phyloP scores from a whole-genome alignment of 2,797 vertebrate species.

The Glyptemys insculpta region DNA sequence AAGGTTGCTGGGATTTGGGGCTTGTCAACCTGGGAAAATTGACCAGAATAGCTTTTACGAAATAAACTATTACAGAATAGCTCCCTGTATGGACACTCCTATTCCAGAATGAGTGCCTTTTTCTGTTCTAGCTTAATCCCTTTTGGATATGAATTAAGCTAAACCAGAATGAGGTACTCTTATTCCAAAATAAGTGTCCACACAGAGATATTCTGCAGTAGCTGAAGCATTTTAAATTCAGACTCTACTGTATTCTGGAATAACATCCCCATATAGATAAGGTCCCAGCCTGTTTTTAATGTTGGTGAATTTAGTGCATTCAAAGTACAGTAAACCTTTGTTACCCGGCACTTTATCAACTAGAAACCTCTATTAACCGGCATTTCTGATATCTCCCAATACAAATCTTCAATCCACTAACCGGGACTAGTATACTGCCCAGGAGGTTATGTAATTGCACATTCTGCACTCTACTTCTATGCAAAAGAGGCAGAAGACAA shows the following conservation, averaged over 20 bases:
- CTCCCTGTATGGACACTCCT: background rate
- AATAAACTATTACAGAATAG: background rate
- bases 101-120: background rate
- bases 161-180: accelerated
- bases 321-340: background rate
- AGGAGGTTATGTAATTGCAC: no score
- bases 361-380: no score
- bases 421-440: no score
- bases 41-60: background rate
- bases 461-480: no score
- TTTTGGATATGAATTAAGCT: background rate
- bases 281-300: background rate
- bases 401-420: no score
- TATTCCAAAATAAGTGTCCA: background rate
- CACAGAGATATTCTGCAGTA: background rate
- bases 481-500: no score
- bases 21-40: background rate
- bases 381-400: no score
- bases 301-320: background rate
- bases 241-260: background rate
- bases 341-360: no score
- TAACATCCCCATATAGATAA: background rate
- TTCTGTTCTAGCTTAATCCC: background rate
- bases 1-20: background rate
- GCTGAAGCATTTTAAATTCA: background rate